phyloP scores from a whole-genome alignment of 1,140 invertebrate species.

The Papilio dardanus region DNA sequence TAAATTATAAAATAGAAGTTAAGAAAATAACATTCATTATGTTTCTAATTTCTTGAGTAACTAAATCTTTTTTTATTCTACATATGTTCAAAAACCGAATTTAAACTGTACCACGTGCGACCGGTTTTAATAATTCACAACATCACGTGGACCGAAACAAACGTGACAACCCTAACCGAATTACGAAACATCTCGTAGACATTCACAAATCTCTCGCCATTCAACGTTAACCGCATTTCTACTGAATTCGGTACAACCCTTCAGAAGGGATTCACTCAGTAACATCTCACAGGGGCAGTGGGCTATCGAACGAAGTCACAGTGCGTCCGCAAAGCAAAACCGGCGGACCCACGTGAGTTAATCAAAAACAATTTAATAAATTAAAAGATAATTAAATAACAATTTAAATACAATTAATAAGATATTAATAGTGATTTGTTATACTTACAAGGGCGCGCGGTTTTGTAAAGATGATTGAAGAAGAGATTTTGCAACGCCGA shows the following conservation, averaged over 20 bases:
- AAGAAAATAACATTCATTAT: neutral
- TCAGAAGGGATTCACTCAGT: conserved; percentile 64
- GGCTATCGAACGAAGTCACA: conserved; percentile 78
- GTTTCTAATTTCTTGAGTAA: neutral
- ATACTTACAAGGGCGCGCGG: conserved; percentile 79
- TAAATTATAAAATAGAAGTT: neutral
- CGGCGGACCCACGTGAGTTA: conserved; percentile 71
- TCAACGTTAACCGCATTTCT: conserved; percentile 56
- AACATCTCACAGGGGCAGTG: conserved; percentile 80
- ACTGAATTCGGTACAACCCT: conserved; percentile 73
- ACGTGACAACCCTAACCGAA: conserved; percentile 39
- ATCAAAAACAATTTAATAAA: conserved; percentile 54
- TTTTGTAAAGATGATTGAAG: conserved; percentile 52
- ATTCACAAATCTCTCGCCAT: conserved; percentile 49
- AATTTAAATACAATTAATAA: conserved; percentile 32
- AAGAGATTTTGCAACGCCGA: conserved; percentile 42
- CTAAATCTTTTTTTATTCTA: neutral
- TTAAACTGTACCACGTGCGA: conserved; percentile 19
- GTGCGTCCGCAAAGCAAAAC: conserved; percentile 64
- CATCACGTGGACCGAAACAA: conserved; percentile 30
- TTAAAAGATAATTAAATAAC: conserved; percentile 47
- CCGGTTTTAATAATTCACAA: neutral
- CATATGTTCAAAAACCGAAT: neutral
- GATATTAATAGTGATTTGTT: conserved; percentile 27
- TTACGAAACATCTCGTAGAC: conserved; percentile 35